Conservation (phyloP, 2,113 vertebrate genomes). For the Thymallus thymallus region DNA sequence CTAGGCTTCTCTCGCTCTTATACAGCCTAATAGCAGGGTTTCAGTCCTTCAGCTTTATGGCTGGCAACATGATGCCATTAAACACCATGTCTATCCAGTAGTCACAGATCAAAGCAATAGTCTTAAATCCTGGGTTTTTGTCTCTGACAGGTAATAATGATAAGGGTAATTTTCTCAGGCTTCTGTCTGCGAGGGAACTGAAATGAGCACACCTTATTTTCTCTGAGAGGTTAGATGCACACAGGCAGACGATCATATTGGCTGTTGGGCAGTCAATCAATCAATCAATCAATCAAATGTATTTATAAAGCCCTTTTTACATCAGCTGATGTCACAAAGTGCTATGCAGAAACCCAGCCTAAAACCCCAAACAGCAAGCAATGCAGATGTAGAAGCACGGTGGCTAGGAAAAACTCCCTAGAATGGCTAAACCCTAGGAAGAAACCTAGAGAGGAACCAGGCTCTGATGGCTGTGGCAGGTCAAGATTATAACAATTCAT, state of each 20-base stretch:
- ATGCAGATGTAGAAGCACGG: no score
- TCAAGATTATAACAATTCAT: no score
- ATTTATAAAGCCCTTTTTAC: no score
- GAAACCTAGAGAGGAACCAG: no score
- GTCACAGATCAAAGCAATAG: constrained; percentile 58
- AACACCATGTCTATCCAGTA: constrained; percentile 41
- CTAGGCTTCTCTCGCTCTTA: constrained; percentile 28
- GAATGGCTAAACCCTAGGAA: no score
- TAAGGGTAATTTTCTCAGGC: constrained; percentile 39
- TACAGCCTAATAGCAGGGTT: constrained; percentile 60
- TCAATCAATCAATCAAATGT: no score
- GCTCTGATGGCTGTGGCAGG: no score
- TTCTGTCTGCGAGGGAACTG: constrained; percentile 49
- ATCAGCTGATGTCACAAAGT: no score
- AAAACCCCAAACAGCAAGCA: no score
- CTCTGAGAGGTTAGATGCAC: constrained; percentile 47
- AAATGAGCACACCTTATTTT: constrained; percentile 53
- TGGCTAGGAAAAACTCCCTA: no score
- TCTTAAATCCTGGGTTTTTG: constrained; percentile 53
- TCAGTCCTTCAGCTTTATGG: constrained; percentile 27
- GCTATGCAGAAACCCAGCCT: no score
- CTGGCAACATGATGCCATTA: constrained; percentile 51
- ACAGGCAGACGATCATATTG: constrained; percentile 66
- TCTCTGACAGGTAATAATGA: constrained; percentile 56
- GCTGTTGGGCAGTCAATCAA: constrained; percentile 54